Evolutionary conservation across 2,113 vertebrate species (phyloP).

Genomic region (Hemibagrus wyckioides): DNA sequence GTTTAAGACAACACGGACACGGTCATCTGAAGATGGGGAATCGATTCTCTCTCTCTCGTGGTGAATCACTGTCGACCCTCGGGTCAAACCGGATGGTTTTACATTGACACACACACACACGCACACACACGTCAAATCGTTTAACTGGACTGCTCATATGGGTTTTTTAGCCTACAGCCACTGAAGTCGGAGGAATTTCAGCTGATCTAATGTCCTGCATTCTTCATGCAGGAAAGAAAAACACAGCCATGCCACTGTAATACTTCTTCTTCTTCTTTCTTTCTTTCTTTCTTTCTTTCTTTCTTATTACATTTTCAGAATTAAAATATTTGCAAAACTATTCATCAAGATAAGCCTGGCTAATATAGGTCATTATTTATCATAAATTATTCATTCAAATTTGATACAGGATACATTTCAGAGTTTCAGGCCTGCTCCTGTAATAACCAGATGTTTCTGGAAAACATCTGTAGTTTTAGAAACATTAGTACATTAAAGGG

Average conservation of each 20-base stretch:
- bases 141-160: conserved; percentile 27
- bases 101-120: conserved; percentile 50
- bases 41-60: conserved; percentile 63
- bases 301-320: neutral
- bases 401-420: no score
- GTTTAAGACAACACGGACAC: conserved; percentile 76
- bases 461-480: conserved; percentile 2
- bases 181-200: neutral
- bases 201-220: conserved; percentile 31
- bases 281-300: neutral
- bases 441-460: neutral
- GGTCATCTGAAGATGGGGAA: conserved; percentile 75
- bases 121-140: conserved; percentile 55
- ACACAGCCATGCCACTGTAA: neutral
- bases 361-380: neutral
- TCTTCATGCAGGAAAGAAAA: conserved; percentile 24
- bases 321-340: neutral
- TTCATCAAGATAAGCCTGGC: neutral
- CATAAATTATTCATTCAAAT: no score
- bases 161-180: conserved; percentile 12
- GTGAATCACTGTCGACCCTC: conserved; percentile 58
- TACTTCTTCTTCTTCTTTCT: neutral
- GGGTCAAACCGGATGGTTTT: conserved; percentile 72
- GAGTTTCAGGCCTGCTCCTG: neutral
- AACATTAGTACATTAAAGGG: neutral